Evolutionary conservation across 2,888 invertebrate genomes (phyloP), one percentile per base, ranked within the genome.

Genomic region (Acanthococcus lagerstroemiae): DNA sequence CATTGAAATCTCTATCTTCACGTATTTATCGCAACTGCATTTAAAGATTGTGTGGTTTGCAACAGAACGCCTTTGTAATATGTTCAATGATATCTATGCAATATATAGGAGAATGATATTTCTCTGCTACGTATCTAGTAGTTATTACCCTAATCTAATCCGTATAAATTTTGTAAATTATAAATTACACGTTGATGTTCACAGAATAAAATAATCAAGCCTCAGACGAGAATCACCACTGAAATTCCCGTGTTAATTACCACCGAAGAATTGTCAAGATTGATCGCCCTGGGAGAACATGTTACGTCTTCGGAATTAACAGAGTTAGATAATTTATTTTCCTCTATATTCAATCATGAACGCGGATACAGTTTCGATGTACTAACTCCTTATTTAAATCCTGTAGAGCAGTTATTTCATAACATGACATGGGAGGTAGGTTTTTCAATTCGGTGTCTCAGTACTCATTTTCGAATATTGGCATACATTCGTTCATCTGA

Each of bases 221-320:
- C 61, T 19, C 22, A 17, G 2, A 54, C 61, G 4, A 50, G 24
- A 54, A 30, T 61, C n/a, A 30, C 24, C 4, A 37, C 61, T 17
- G 61, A 61, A 61, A 52, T 61, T n/a, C 61, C 61, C 6, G n/a
- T 61, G 15, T 30, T 50, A 12, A 61, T 61, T 24, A 61, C 61
- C 4, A 21, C 61, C n/a, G 61, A 61, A 52, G 61, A 61, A 22
- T 54, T 61, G n/a, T 21, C 17, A 4, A 27, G 24, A 22, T 50
- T 61, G 17, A 30, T 22, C 4, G 9, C 27, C 15, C 30, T 61
- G 5, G 30, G 54, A 9, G 22, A 30, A 2, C 21, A 19, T 21
- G 30, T 61, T 50, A 52, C 26, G 15, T 27, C 25, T 15, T 19
- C 21, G 3, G 27, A 61, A 25, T 37, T 61, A n/a, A 52, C 19